Evolutionary conservation across 2,888 invertebrate species (phyloP).

Genomic region (Aporophyla lueneburgensis): DNA sequence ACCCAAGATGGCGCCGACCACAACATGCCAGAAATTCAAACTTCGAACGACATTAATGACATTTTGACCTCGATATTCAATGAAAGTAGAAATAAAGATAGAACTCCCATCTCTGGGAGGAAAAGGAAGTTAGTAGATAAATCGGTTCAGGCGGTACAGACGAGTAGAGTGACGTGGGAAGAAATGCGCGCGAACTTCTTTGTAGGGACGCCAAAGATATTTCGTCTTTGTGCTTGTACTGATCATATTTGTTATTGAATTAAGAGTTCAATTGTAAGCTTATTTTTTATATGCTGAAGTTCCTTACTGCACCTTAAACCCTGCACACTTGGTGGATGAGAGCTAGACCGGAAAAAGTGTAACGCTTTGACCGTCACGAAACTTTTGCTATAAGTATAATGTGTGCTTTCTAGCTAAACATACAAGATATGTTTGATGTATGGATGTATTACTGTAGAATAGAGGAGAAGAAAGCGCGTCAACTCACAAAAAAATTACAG

Average conservation of each 20-base stretch:
- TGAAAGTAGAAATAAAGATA: conserved; percentile 2
- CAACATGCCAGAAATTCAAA: conserved; percentile 6
- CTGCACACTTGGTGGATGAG: background rate
- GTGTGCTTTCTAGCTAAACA: no score
- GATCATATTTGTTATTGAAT: conserved; percentile 48
- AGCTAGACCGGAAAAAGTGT: background rate
- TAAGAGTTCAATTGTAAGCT: background rate
- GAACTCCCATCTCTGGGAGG: background rate
- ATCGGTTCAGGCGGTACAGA: conserved; percentile 36
- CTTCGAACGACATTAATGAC: conserved; percentile 45
- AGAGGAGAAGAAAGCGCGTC: background rate
- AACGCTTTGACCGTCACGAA: background rate
- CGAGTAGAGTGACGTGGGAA: conserved; percentile 42
- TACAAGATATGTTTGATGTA: no score
- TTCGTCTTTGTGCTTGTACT: conserved; percentile 58
- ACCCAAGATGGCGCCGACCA: conserved; percentile 10
- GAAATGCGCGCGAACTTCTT: conserved; percentile 57
- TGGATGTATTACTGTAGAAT: background rate
- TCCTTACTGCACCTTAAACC: background rate
- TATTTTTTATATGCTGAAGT: background rate
- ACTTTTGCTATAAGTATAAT: background rate
- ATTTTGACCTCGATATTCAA: conserved; percentile 43
- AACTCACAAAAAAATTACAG: background rate
- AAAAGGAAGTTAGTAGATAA: conserved; percentile 52
- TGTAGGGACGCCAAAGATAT: conserved; percentile 61